Conservation (phyloP, 2,797 vertebrate genomes). For the Myotis planiceps region DNA sequence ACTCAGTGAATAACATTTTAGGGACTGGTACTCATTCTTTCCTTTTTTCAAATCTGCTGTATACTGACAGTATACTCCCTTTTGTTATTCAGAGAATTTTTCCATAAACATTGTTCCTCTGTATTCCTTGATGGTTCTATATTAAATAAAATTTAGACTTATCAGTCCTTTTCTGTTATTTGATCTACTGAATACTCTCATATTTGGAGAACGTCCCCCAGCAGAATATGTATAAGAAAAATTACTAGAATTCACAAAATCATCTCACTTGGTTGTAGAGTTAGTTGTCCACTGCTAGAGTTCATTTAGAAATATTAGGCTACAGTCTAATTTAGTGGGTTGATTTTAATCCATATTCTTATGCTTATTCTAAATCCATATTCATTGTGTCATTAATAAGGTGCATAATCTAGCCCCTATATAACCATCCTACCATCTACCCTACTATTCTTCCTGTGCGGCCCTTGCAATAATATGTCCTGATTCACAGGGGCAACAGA, state of each 20-base stretch:
- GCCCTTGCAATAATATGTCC: too few relatives aligned
- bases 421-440: not conserved
- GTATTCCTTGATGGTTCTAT: not conserved
- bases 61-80: not conserved
- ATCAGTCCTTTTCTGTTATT: not conserved
- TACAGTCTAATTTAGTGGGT: not conserved
- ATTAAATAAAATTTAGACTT: not conserved
- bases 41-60: not conserved
- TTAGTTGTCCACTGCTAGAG: not conserved
- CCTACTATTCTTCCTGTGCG: not conserved
- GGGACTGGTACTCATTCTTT: not conserved
- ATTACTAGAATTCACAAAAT: not conserved
- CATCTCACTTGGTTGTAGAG: not conserved
- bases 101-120: not conserved
- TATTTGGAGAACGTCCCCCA: not conserved
- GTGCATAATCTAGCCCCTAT: not conserved
- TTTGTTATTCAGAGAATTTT: not conserved
- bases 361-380: not conserved
- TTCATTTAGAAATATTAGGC: not conserved
- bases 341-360: not conserved
- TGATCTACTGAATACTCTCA: not conserved
- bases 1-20: not conserved
- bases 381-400: not conserved
- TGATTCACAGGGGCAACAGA: not conserved
- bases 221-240: not conserved